Evolutionary conservation across 2,797 vertebrate genomes (phyloP).

Genomic region (Novumbra hubbsi): DNA sequence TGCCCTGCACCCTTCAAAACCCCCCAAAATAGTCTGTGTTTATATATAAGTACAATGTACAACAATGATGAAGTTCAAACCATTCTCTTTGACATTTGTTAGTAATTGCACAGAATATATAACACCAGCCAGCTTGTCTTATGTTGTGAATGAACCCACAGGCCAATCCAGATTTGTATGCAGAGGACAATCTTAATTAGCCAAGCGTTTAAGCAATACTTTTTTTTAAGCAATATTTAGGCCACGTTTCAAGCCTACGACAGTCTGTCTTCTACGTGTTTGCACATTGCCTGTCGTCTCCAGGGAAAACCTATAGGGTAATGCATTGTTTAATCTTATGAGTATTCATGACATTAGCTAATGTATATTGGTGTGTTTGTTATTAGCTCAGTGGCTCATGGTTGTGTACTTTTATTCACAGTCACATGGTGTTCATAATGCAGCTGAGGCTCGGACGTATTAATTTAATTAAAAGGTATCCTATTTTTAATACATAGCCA

Average conservation of each 20-base stretch:
- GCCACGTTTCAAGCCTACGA: background rate
- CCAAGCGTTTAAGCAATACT: background rate
- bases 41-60: background rate
- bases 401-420: background rate
- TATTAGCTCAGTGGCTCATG: background rate
- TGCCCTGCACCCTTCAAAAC: background rate
- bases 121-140: background rate
- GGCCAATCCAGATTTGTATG: background rate
- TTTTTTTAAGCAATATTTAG: background rate
- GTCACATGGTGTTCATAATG: background rate
- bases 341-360: background rate
- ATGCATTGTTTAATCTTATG: background rate
- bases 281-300: background rate
- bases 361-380: background rate
- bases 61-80: background rate
- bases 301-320: background rate
- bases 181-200: background rate
- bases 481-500: background rate
- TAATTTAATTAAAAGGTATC: background rate
- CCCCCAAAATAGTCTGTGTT: background rate
- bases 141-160: background rate
- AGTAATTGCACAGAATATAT: background rate
- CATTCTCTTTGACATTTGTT: background rate
- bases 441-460: background rate
- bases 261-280: background rate